These are phyloP conservation scores for Vidua macroura DNA, from an alignment of 2,113 vertebrate species.

Conservation along the genomic window DNA sequence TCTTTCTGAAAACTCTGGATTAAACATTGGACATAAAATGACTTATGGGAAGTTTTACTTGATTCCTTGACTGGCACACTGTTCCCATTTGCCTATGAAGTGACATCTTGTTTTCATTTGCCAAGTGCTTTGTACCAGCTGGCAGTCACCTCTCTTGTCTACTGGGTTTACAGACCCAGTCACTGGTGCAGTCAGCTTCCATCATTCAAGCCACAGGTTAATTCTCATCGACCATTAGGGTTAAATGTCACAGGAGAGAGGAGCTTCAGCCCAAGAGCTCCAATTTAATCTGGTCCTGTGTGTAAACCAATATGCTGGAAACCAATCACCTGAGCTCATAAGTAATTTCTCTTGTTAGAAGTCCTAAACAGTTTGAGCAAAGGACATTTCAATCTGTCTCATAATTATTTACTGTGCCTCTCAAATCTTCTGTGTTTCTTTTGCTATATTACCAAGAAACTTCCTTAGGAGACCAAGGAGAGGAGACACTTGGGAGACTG, in stretches of 20 bases:
- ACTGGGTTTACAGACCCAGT: neutral
- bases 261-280: neutral
- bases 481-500: neutral
- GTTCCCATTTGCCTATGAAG: neutral
- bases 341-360: neutral
- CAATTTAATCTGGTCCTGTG: neutral
- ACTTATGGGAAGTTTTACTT: neutral
- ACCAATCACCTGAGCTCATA: neutral
- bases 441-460: neutral
- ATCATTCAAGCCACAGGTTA: neutral
- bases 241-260: neutral
- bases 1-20: neutral
- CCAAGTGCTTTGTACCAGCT: neutral
- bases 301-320: neutral
- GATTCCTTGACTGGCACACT: neutral
- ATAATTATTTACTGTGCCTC: neutral
- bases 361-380: neutral
- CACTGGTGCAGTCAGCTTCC: neutral
- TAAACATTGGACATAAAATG: neutral
- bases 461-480: neutral
- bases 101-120: neutral
- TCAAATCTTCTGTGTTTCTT: neutral
- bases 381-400: neutral
- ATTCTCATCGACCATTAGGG: neutral
- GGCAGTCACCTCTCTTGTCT: neutral